phyloP scores from a whole-genome alignment of 2,113 vertebrate genomes.

The Oncorhynchus nerka region DNA sequence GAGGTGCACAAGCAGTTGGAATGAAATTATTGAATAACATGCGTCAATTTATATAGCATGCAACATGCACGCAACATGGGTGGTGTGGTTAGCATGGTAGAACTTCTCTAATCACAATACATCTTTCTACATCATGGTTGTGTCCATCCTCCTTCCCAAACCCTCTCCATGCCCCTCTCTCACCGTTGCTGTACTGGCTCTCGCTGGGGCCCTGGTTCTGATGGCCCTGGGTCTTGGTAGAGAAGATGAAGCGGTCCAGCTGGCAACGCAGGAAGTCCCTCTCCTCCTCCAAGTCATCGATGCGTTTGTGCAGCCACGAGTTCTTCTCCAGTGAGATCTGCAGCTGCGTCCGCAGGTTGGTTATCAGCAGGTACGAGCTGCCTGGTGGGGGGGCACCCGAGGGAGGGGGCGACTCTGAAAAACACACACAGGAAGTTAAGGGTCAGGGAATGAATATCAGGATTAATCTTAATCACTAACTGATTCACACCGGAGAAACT shows the following conservation, averaged over 20 bases:
- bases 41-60: too few relatives aligned
- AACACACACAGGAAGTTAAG: not conserved
- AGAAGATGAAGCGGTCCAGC: constrained; percentile 87
- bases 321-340: constrained; percentile 89
- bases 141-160: not conserved
- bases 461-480: too few relatives aligned
- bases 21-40: too few relatives aligned
- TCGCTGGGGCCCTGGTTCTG: constrained; percentile 60
- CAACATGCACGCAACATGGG: too few relatives aligned
- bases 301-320: constrained; percentile 88
- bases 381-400: constrained; percentile 65
- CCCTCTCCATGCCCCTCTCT: not conserved
- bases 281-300: constrained; percentile 88
- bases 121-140: not conserved
- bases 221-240: constrained; percentile 70
- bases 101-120: not conserved
- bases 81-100: too few relatives aligned
- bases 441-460: not conserved
- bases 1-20: too few relatives aligned
- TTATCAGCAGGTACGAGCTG: constrained; percentile 78
- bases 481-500: too few relatives aligned
- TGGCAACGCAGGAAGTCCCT: constrained; percentile 87
- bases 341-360: constrained; percentile 82
- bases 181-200: constrained; percentile 69
- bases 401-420: constrained; percentile 52